Evolutionary conservation across 64 coral and sea anemone genomes (phyloP), one percentile per base, ranked within the genome.

Genomic region (Trachythela sp.): DNA sequence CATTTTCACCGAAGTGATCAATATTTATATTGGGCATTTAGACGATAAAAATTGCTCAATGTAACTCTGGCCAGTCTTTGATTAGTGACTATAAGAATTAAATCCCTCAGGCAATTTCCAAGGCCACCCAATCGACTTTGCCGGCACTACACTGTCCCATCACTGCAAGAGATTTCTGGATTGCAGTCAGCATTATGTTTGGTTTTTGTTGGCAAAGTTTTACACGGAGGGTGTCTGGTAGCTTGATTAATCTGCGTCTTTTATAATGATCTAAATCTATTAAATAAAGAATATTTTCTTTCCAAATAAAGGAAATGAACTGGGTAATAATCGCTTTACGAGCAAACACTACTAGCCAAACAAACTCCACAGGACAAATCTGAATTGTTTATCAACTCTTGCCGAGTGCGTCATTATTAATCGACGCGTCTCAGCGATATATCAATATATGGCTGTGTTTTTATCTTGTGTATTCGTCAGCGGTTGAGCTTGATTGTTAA

Each of bases 241-340:
- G 9, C 24, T n/a, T 22, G 54, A 59, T 59, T 59, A 59, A 18
- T 59, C 3, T 59, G 14, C 54, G 3, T 22, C 24, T 59, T 59
- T 59, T 9, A 22, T 59, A n/a, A 45, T 45, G 42, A 45, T 45
- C 42, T 45, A n/a, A 59, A 59, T 59, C 54, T 59, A 45, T 45
- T 45, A 59, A 59, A 59, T 59, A 59, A 59, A 59, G 24, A 59
- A 59, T 59, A 59, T 59, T 59, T 59, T 59, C 54, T 59, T 59
- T 59, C 15, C 15, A n/a, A 59, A 59, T n/a, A 59, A 22, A 59
- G 18, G 54, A 59, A 59, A 59, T 22, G 54, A 59, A 22, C 54
- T 4, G 2, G 54, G 54, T 13, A 59, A 59, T 59, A 13, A 59
- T 59, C 54, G 54, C 24, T 59, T 59, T 59, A 59, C 14, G 3